phyloP scores from a whole-genome alignment of 2,113 vertebrate genomes.

The Rutilus rutilus region DNA sequence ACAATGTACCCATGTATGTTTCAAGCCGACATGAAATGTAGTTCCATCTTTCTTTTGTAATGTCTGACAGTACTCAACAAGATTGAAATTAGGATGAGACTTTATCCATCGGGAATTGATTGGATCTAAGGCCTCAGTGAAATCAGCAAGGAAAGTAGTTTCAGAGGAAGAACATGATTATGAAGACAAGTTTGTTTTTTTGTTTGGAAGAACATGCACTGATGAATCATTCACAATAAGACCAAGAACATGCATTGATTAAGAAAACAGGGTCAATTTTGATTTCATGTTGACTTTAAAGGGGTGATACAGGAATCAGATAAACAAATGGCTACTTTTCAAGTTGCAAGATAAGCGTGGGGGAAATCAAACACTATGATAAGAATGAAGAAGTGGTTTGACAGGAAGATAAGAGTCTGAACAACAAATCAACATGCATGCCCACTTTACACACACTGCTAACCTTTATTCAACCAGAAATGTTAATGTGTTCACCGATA shows the following conservation, averaged over 20 bases:
- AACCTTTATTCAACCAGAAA: not conserved
- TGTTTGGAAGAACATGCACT: not conserved
- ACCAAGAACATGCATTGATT: not conserved
- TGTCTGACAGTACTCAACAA: not conserved
- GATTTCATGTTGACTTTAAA: slow-evolving; percentile 7
- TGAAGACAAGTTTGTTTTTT: not conserved
- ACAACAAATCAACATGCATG: slow-evolving; percentile 48
- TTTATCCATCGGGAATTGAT: not conserved
- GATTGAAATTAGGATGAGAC: not conserved
- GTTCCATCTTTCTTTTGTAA: not conserved
- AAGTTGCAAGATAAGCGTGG: slow-evolving; percentile 57
- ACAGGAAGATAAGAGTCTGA: slow-evolving; percentile 40
- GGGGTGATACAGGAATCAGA: not conserved
- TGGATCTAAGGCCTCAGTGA: not conserved
- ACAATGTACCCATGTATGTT: not conserved
- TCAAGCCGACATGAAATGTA: not conserved
- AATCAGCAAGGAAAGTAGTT: not conserved
- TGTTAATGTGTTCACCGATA: not conserved
- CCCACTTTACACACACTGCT: slow-evolving; percentile 14
- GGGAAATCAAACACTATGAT: slow-evolving; percentile 65
- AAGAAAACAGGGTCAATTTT: not conserved
- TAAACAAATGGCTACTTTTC: slow-evolving; percentile 13
- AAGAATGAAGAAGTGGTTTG: slow-evolving; percentile 63
- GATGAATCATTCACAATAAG: not conserved
- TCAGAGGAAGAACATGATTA: not conserved